Conservation (phyloP, 2,888 invertebrate genomes). For the Listrodromus nycthemerus region DNA sequence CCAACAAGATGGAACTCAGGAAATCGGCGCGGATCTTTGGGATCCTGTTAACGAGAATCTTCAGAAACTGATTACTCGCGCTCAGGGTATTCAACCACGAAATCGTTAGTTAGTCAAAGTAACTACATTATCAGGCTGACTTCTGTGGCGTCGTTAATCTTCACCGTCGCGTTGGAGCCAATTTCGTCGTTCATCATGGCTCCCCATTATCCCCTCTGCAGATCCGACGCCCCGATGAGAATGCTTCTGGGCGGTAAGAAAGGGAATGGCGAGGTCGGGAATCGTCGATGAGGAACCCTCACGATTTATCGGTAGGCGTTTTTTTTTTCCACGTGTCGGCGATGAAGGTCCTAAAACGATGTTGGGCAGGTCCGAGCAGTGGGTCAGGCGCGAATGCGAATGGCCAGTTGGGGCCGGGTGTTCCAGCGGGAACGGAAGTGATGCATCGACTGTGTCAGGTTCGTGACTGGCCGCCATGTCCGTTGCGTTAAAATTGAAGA, state of each 20-base stretch:
- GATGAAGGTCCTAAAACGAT: conserved; percentile 35
- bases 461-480: conserved; percentile 77
- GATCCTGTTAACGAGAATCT: too few species aligned
- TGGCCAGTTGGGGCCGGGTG: conserved; percentile 12
- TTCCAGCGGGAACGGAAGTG: conserved; percentile 53
- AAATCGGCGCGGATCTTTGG: too few species aligned
- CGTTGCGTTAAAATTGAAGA: conserved; percentile 77
- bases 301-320: conserved; percentile 35
- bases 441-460: conserved; percentile 69
- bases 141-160: background rate
- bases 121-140: background rate
- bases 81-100: background rate
- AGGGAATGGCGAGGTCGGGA: conserved; percentile 30
- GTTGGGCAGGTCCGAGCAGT: conserved; percentile 19
- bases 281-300: conserved; percentile 1
- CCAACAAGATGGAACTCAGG: too few species aligned
- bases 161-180: background rate
- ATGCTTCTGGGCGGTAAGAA: background rate
- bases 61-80: too few species aligned
- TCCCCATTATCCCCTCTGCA: background rate
- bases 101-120: background rate
- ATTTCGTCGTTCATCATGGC: conserved; percentile 3
- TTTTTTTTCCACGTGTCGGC: conserved; percentile 6
- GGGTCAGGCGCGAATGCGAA: conserved; percentile 28
- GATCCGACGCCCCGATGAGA: background rate